Conservation (phyloP, 2,113 vertebrate genomes). For the Pituophis catenifer region DNA sequence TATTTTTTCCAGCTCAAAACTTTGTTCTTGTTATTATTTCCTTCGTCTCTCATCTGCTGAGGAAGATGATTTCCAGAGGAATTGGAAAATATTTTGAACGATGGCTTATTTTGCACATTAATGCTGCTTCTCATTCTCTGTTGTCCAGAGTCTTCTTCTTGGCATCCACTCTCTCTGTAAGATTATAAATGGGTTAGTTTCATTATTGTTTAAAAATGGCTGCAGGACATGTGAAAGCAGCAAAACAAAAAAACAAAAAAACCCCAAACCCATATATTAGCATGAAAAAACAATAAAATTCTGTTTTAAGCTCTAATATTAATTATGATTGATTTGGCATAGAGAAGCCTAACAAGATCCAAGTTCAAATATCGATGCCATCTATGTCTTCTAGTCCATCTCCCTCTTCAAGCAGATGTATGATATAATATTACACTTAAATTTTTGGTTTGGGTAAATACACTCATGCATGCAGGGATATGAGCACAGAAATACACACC, state of each 20-base stretch:
- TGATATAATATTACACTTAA: too few relatives aligned
- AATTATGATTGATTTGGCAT: too few relatives aligned
- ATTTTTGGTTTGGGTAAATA: too few relatives aligned
- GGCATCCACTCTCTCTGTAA: background rate
- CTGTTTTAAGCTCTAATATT: too few relatives aligned
- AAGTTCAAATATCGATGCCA: too few relatives aligned
- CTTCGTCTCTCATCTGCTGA: background rate
- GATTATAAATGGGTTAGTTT: background rate
- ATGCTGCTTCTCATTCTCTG: background rate
- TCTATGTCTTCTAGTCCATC: too few relatives aligned
- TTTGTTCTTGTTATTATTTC: background rate
- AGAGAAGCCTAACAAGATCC: too few relatives aligned
- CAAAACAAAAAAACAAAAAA: background rate
- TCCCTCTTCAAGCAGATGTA: too few relatives aligned
- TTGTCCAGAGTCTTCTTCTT: background rate
- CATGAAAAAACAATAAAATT: too few relatives aligned
- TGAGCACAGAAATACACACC: too few relatives aligned
- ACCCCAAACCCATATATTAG: too few relatives aligned
- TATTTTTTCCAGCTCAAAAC: background rate
- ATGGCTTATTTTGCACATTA: background rate
- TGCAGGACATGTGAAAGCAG: background rate
- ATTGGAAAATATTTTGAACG: background rate
- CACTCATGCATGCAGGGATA: too few relatives aligned
- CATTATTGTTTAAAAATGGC: background rate
- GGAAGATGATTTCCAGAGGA: background rate